Base-by-base conservation (phyloP, 2,797 vertebrate species). In the Silurus aristotelis region DNA sequence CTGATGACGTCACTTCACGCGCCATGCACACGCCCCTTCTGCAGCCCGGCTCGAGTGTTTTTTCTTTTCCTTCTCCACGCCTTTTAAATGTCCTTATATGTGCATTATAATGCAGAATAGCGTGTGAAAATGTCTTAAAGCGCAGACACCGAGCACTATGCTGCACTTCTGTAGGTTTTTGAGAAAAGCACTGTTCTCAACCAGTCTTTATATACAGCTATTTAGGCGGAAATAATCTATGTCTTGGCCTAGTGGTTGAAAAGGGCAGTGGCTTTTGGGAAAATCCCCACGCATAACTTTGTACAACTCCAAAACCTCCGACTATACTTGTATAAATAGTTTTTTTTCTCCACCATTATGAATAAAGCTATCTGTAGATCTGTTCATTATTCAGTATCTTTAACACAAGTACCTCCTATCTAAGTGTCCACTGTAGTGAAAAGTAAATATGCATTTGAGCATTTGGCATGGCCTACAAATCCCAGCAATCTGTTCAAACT, bases 1-100 rank as follows among this genome's bases (percentile, higher is more conserved):
- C 5, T 72, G 73, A 60, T 88, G 85, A 82, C 88, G 87, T 89
- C 88, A 88, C 67, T 19, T 0, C 22, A 0, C 27, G n/a, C 85
- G 31, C 72, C 63, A 48, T 75, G 56, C 8, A 82, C 79, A 68
- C 38, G 38, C 38, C 84, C 84, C 48, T 85, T 60, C 6, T 81
- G 78, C 46, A 85, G 56, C n/a, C 68, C n/a, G 43, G 48, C n/a
- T 63, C 7, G 48, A 5, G 43, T 15, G 1, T 27, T 83, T 38
- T 72, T 73, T 82, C 25, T 19, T 52, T 48, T 9, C 2, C 12
- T 17, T 1, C 66, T 46, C 14, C 43, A 8, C 60, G 5, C 22
- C 14, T 46, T 25, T 64, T 46, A 48, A 25, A 38, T 83, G 9
- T 6, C n/a, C 38, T 75, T 31, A 64, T 52, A 55, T 31, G 82